Conservation (phyloP, 2,113 vertebrate species). For the Oncorhynchus gorbuscha region DNA sequence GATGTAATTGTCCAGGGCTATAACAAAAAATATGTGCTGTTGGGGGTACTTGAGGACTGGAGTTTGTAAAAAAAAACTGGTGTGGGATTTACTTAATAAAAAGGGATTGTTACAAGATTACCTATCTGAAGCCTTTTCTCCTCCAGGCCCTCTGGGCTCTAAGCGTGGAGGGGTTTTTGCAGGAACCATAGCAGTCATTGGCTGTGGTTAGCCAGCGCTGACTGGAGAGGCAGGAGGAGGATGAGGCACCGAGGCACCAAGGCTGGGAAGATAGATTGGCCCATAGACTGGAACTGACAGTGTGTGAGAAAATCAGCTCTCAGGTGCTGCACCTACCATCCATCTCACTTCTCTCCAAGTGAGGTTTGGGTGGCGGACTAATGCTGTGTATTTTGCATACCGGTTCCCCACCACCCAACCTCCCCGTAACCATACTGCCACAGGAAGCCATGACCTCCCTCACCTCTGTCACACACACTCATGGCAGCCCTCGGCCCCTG, state of each 20-base stretch:
- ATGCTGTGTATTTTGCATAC: slow-evolving; percentile 43
- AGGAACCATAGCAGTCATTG: slow-evolving; percentile 40
- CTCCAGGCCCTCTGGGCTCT: neutral
- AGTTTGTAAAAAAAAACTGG: slow-evolving; percentile 2
- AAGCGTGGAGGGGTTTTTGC: slow-evolving; percentile 36
- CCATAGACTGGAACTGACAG: slow-evolving; percentile 62
- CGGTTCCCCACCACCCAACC: slow-evolving; percentile 24
- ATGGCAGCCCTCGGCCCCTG: slow-evolving; percentile 10
- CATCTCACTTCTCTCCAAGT: slow-evolving; percentile 66
- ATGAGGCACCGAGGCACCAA: slow-evolving; percentile 34
- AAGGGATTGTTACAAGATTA: slow-evolving; percentile 62
- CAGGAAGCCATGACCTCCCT: neutral
- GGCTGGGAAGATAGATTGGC: slow-evolving; percentile 68
- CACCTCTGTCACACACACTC: slow-evolving; percentile 21
- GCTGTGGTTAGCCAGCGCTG: slow-evolving; percentile 48
- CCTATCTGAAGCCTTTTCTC: slow-evolving; percentile 41
- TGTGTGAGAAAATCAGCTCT: slow-evolving; percentile 67
- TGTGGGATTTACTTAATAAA: slow-evolving; percentile 53
- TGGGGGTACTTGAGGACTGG: no score
- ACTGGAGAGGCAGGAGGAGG: neutral
- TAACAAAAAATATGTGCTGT: no score
- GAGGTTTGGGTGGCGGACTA: slow-evolving; percentile 47
- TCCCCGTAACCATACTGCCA: slow-evolving; percentile 1
- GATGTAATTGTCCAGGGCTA: no score
- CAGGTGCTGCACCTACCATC: slow-evolving; percentile 69